Conservation (phyloP, 2,113 vertebrate species). For the Symphodus melops region DNA sequence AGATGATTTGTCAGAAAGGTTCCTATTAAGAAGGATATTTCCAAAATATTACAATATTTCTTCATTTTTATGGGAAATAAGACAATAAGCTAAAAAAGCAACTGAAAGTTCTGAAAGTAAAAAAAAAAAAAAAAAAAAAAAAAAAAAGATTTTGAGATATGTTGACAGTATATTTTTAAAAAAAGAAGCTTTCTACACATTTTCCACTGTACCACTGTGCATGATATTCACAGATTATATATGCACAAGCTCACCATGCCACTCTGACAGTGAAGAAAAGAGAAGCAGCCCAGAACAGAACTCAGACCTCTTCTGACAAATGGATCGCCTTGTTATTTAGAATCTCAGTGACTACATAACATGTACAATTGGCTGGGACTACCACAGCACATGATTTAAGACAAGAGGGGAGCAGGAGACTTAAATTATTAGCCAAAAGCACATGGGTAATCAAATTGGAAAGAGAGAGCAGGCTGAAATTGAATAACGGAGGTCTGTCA, state of each 20-base stretch:
- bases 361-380: slow-evolving; percentile 31
- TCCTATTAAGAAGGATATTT: too few relatives aligned
- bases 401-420: slow-evolving; percentile 28
- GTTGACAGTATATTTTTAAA: too few relatives aligned
- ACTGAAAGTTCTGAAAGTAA: too few relatives aligned
- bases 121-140: too few relatives aligned
- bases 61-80: too few relatives aligned
- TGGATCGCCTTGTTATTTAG: slow-evolving; percentile 46
- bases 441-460: slow-evolving; percentile 66
- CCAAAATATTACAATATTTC: too few relatives aligned
- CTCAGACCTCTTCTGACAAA: slow-evolving; percentile 55
- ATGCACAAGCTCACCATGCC: neutral
- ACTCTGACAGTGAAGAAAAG: neutral
- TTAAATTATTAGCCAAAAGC: slow-evolving; percentile 59
- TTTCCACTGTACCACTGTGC: too few relatives aligned
- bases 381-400: slow-evolving; percentile 33
- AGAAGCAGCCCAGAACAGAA: neutral
- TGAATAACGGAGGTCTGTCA: slow-evolving; percentile 50
- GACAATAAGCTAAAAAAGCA: too few relatives aligned
- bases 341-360: slow-evolving; percentile 28
- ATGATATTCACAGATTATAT: too few relatives aligned
- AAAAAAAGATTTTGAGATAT: too few relatives aligned
- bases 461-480: slow-evolving; percentile 63
- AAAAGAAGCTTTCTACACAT: too few relatives aligned
- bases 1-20: too few relatives aligned